Conservation (phyloP, 2,888 invertebrate genomes). For the Euplexia lucipara region DNA sequence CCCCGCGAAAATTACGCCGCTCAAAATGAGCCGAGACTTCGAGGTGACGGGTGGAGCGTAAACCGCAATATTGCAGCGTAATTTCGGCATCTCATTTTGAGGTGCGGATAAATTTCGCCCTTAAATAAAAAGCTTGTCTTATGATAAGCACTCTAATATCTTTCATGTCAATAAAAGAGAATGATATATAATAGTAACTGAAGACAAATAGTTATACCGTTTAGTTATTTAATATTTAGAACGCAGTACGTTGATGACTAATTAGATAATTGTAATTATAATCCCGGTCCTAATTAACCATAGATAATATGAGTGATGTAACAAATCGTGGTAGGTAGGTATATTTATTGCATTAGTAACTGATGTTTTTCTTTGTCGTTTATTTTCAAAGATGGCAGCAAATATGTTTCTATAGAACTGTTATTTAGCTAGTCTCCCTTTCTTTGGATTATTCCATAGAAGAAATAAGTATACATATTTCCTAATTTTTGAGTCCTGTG, state of each 20-base stretch:
- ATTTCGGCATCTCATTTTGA: slow-evolving; percentile 19
- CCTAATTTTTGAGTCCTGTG: slow-evolving; percentile 18
- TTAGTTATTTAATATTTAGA: slow-evolving; percentile 40
- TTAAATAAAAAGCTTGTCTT: not conserved
- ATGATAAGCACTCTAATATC: not conserved
- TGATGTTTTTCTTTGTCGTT: not conserved
- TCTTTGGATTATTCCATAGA: slow-evolving; percentile 7
- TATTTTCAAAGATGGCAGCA: slow-evolving; percentile 13
- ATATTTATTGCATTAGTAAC: slow-evolving; percentile 21
- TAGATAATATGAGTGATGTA: slow-evolving; percentile 5
- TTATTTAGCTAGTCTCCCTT: slow-evolving; percentile 9
- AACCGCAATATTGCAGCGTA: slow-evolving; percentile 2
- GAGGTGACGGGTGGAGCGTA: not conserved
- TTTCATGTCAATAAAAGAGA: slow-evolving; percentile 28
- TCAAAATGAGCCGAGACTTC: not conserved
- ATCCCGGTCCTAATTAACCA: slow-evolving; percentile 32
- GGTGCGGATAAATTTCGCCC: not conserved
- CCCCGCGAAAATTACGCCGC: not conserved
- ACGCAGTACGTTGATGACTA: slow-evolving; percentile 9
- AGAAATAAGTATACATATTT: slow-evolving; percentile 18
- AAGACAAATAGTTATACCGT: slow-evolving; percentile 19
- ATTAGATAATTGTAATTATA: slow-evolving; percentile 22
- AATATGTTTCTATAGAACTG: not conserved
- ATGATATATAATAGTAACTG: slow-evolving; percentile 25
- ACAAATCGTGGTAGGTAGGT: not conserved